Base-by-base conservation (phyloP, 2,888 invertebrate species). In the Cloeon dipterum region DNA sequence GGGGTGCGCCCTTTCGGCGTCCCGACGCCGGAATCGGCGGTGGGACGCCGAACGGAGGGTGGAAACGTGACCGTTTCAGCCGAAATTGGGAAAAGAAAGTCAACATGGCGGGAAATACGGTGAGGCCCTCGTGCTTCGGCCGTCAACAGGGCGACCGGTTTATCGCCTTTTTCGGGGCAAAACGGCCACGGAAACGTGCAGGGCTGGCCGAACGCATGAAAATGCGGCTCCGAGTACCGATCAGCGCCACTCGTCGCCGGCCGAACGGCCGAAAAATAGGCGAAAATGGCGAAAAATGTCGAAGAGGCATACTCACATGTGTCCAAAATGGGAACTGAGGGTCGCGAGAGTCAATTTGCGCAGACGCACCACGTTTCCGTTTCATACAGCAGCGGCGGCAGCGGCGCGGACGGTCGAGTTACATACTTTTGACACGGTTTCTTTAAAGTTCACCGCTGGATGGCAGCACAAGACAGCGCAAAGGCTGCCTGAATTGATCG, bases 271-370 rank as follows among this genome's bases (percentile, higher is more conserved):
- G 10, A 14, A 14, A 20, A n/a, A 4, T 34, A 2, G 7, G 14
- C 10, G 13, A 20, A 13, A 20, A n/a, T 7, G 13, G 4, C 10
- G 3, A n/a, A 21, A 25, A 11, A 17, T n/a, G 10, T 16, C 3
- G 13, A 17, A 20, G n/a, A 23, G 17, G 19, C 50, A 65, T 73
- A 79, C 78, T 79, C 76, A 79, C 79, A 76, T 79, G 78, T 78
- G 77, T 74, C 74, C 75, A 66, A 70, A 76, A 76, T 75, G 77
- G 76, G 74, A 72, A 74, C 74, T 75, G 70, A 70, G 70, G 74
- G 73, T 73, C 74, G 75, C n/a, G 76, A 74, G 73, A 69, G 63
- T 63, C 60, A 61, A n/a, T n/a, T 58, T 62, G 66, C 68, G 71
- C 73, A 68, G 71, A 74, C 73, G 74, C 66, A 63, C 61, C 61